Base-by-base conservation (phyloP, 2,113 vertebrate genomes). In the Hirundichthys speculiger region DNA sequence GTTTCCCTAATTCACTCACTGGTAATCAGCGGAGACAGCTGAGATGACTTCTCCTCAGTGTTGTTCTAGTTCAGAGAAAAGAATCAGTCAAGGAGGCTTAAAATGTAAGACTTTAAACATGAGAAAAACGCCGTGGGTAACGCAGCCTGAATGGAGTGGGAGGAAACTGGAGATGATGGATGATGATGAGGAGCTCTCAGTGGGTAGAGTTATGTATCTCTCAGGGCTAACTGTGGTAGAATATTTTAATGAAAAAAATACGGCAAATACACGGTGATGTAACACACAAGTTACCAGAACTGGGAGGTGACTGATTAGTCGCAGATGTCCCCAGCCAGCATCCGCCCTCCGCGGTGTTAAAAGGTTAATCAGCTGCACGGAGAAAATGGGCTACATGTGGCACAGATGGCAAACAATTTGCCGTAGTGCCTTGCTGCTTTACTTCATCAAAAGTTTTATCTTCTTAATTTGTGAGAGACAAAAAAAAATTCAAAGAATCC, bases 261-360 rank as follows among this genome's bases (percentile, higher is more conserved):
- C 9, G 6, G 6, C 27, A 25, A 49, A 49, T 42, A 20, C 13
- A 54, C 43, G 14, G 46, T 64, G 76, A 70, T 52, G 68, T 77
- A 72, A 70, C 52, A 67, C 3, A 2, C 41, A 58, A 52, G 70
- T 75, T 65, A 38, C 60, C 52, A 15, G 47, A 54, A 54, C 43
- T 20, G 51, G 50, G 49, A 66, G 71, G 64, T 48, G 47, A 59
- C 60, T 83, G 79, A 87, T 86, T 57, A 54, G 55, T 48, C 25
- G 38, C 79, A 90, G 80, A 83, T 80, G 84, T 80, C 27, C 60
- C 19, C 70, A 7, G n/a, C 40, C 24, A 58, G 53, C 67, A 52
- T 30, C 41, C 52, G 13, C 61, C 74, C 64, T 47, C 40, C 5
- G 73, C 21, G 9, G 53, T 22, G 41, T 6, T 60, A 41, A 71